Percentiles rank a stretch among this genome's conserved stretches.
Conservation (phyloP, 2,888 invertebrate genomes). For the Heliconius cydno region DNA sequence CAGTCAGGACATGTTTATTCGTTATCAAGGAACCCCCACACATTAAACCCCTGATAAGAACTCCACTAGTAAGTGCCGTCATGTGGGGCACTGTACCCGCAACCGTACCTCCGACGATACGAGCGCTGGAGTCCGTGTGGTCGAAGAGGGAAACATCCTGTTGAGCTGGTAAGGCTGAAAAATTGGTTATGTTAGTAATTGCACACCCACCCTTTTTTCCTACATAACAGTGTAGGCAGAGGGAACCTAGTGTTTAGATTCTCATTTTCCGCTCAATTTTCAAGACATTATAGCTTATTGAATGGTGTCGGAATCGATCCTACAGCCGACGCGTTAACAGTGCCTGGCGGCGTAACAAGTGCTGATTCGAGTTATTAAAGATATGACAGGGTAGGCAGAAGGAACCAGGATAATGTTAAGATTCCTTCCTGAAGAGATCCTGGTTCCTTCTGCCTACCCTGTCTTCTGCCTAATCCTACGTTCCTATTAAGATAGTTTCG, state of each 20-base stretch:
- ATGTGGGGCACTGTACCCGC: conserved; percentile 20
- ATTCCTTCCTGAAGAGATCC: not conserved
- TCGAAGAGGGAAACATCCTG: conserved; percentile 10
- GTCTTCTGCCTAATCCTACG: too few species aligned
- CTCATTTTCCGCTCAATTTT: too few species aligned
- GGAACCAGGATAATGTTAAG: not conserved
- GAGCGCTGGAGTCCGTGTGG: not conserved
- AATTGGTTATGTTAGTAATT: not conserved
- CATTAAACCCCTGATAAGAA: not conserved
- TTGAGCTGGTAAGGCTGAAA: not conserved
- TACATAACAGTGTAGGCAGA: not conserved
- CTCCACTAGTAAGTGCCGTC: conserved; percentile 26
- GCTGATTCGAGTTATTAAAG: too few species aligned
- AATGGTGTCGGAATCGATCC: too few species aligned
- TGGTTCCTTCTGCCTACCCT: too few species aligned
- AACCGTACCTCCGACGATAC: conserved; percentile 11
- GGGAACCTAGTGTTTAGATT: too few species aligned
- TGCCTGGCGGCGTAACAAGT: too few species aligned
- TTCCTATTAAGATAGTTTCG: too few species aligned
- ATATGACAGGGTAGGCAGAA: too few species aligned
- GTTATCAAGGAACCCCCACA: conserved; percentile 37
- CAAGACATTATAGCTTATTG: too few species aligned
- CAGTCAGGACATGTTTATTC: conserved; percentile 12
- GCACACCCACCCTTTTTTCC: rapidly evolving
- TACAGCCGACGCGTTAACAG: too few species aligned